phyloP scores from a whole-genome alignment of 2,888 invertebrate genomes.

The Tetragonisca angustula region DNA sequence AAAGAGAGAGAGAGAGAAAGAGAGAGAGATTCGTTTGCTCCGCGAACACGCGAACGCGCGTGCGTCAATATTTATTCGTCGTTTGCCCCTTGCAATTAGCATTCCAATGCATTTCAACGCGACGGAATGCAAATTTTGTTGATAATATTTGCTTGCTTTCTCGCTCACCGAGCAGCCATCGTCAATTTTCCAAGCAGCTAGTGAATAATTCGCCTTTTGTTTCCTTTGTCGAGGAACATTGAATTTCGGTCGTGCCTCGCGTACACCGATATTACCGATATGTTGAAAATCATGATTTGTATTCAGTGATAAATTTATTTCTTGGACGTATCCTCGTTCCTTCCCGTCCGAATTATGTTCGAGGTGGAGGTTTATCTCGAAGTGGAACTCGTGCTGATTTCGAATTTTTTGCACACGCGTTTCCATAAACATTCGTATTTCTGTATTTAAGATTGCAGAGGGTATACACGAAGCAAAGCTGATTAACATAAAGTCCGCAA shows the following conservation, averaged over 20 bases:
- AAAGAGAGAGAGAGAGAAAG: too few relatives aligned
- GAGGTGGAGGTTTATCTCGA: too few relatives aligned
- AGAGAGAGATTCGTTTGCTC: background rate
- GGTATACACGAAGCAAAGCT: too few relatives aligned
- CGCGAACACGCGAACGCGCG: background rate
- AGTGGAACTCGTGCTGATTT: too few relatives aligned
- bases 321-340: background rate
- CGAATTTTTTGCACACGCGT: too few relatives aligned
- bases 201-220: conserved; percentile 2
- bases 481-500: too few relatives aligned
- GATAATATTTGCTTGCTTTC: background rate
- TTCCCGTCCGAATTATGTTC: too few relatives aligned
- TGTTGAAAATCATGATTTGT: background rate
- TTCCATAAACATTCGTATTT: too few relatives aligned
- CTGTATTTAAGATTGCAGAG: too few relatives aligned
- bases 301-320: background rate
- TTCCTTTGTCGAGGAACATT: conserved; percentile 3
- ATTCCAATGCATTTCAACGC: background rate
- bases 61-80: background rate
- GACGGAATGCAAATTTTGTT: conserved; percentile 12
- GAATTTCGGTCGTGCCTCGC: background rate
- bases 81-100: background rate
- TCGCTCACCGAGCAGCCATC: background rate
- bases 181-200: background rate
- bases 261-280: background rate